These are phyloP conservation scores for Tragelaphus strepsiceros DNA, from an alignment of 2,113 vertebrate genomes.

Conservation along the genomic window DNA sequence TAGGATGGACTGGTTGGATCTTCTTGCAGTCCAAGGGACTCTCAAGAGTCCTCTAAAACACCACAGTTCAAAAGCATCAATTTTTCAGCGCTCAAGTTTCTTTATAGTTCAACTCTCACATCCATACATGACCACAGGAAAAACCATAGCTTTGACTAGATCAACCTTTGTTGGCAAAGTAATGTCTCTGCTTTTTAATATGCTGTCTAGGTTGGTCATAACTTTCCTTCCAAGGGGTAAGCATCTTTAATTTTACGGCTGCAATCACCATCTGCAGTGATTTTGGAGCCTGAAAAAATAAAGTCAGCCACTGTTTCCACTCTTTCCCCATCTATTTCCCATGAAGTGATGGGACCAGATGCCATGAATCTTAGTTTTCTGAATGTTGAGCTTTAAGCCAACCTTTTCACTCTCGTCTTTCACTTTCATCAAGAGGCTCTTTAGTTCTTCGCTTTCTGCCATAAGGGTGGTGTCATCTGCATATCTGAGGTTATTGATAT, in stretches of 20 bases:
- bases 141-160: neutral
- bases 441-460: neutral
- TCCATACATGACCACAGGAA: neutral
- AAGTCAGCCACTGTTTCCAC: neutral
- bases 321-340: neutral
- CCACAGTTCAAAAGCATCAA: neutral
- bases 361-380: neutral
- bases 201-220: neutral
- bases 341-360: neutral
- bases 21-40: neutral
- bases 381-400: neutral
- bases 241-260: neutral
- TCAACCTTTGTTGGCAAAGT: neutral
- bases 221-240: neutral
- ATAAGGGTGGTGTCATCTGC: neutral
- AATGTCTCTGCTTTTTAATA: neutral
- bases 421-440: neutral
- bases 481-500: neutral
- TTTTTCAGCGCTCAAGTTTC: accelerated
- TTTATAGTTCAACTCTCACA: neutral
- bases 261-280: neutral
- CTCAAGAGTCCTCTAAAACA: neutral
- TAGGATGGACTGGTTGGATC: neutral
- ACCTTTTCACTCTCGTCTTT: neutral
- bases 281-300: neutral